Base-by-base conservation (phyloP, 2,113 vertebrate genomes). In the Cyanoramphus novaezelandiae region DNA sequence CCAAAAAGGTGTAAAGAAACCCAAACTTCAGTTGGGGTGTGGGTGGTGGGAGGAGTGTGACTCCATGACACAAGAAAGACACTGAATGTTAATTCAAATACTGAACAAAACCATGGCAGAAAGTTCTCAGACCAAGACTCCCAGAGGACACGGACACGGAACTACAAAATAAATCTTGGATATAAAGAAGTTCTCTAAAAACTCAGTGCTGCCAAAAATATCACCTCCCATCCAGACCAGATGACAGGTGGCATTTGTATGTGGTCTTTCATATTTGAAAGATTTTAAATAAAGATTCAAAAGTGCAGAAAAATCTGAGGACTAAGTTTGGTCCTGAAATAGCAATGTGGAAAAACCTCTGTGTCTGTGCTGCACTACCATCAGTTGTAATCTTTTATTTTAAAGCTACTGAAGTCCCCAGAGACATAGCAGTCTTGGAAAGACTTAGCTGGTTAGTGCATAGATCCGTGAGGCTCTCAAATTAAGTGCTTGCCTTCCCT, bases 1-100 rank as follows among this genome's bases (percentile, higher is more conserved):
- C 83, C 41, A 57, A 65, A 93, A 39, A 90, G 15, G 62, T 16
- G 31, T 76, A 65, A 71, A 65, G 62, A 77, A 87, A 49, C 31
- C 43, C 44, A 82, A 33, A 55, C 21, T 76, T 87, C 47, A 43
- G 37, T 39, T 50, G 33, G 43, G 55, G 33, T 55, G 53, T 31
- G 29, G 53, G 29, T 31, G 15, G 46, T 23, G 23, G 10, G 43
- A 7, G 4, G 80, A 76, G 43, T 69, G 29, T 74, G 88, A 88
- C 71, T 92, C 28, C 82, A 67, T 77, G 91, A 82, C 62, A 93
- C 41, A 82, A 78, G 95, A 88, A 64, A 81, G 77, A 92, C 95
- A 94, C 29, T 91, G 82, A 94, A 92, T 94, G 72, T 75, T 93
- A 82, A 80, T 97, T 97, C 88, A 97, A 97, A 98, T 97, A 96